Evolutionary conservation across 2,888 invertebrate species (phyloP), one percentile per base, ranked within the genome.

Genomic region (Sesia apiformis): DNA sequence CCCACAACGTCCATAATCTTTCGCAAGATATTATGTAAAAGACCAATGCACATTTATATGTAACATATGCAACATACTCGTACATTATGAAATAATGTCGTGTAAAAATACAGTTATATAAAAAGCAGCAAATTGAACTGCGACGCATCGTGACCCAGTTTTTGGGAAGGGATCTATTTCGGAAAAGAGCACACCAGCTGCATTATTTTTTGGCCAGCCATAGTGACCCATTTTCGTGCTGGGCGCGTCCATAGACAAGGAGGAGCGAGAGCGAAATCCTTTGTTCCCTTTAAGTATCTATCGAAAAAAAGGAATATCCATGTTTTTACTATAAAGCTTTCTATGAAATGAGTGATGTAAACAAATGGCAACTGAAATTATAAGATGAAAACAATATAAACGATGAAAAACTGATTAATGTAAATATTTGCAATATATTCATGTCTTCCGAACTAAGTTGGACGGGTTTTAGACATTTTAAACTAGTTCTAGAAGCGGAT

Each of bases 121-220:
- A 38, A 38, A 5, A 49, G 7, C 5, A n/a, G n/a, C n/a, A 4
- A 23, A 46, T 46, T 46, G 8, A 46, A n/a, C n/a, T 50, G 64
- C 68, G 69, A 69, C 80, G 81, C 80, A 83, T 82, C 73, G 68
- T 69, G 86, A 80, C 86, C 88, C 71, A 86, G 64, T 77, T 87
- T 77, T 80, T 69, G 72, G 59, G 67, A 64, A 64, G 63, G 70
- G 62, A 72, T 84, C 83, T 86, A 87, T 86, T 88, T 87, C 72
- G 63, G 80, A 81, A 79, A 78, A 72, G 79, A 82, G 79, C 72
- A 70, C 78, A 68, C 67, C 74, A 70, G 81, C 80, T 87, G 87
- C 87, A 88, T 83, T 81, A 80, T 79, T 78, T 82, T 84, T 78
- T 79, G 72, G 76, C 74, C 69, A 75, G 79, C 75, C 70, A 74